Base-by-base conservation (phyloP, 2,888 invertebrate species). In the Synergus itoensis region DNA sequence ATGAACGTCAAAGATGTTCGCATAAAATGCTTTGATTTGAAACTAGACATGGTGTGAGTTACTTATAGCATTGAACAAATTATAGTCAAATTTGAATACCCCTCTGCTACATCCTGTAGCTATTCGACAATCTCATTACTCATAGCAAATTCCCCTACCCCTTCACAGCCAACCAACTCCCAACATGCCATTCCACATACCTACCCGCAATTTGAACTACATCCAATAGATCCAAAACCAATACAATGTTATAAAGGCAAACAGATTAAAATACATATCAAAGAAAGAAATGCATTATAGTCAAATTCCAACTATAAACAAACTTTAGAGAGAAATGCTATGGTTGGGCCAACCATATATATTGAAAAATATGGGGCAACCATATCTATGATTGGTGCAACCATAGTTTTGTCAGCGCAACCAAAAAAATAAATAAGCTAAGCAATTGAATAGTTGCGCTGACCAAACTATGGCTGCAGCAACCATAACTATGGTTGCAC, bases 101-200 rank as follows among this genome's bases (percentile, higher is more conserved):
- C 4, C 41, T 65, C 65, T 65, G 65, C 41, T 65, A n/a, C 73
- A 73, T 73, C 73, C 73, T n/a, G 36, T 80, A 81, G 80, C 83
- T 79, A 81, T 83, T 80, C 80, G 81, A 81, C 81, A 80, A 84
- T 84, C 83, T 84, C 83, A 84, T 84, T 84, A 84, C 82, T 84
- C 83, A 84, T 84, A 79, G 82, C 67, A 80, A 82, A 79, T 67
- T 76, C 79, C 79, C 76, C 57, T 45, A 79, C 80, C 79, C 77
- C 75, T 77, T 80, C 77, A 65, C 65, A 40, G 14, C 69, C 69
- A 69, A 69, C 78, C 78, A 81, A 48, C 77, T 16, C 80, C 76
- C 79, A 76, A 79, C 80, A 80, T 77, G 79, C 78, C 78, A 79
- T 80, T 28, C 65, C 77, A 82, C 73, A 81, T 82, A 83, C 82